phyloP scores from a whole-genome alignment of 2,113 vertebrate species.

The Tapirus terrestris region DNA sequence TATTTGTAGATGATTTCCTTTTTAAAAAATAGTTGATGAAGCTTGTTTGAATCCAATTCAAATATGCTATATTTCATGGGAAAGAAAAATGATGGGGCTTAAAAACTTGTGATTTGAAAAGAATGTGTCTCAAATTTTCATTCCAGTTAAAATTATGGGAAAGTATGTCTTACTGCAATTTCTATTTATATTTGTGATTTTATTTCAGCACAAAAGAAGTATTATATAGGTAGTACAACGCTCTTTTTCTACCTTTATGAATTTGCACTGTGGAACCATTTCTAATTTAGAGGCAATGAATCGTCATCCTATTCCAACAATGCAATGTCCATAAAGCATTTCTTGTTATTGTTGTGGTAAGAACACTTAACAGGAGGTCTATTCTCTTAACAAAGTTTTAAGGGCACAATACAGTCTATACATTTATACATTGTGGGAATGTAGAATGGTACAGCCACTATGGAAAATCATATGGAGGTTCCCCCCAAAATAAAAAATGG shows the following conservation, averaged over 20 bases:
- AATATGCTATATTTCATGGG: background rate
- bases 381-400: background rate
- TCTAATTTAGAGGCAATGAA: background rate
- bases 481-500: background rate
- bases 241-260: background rate
- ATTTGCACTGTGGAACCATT: background rate
- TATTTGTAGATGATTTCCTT: background rate
- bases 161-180: background rate
- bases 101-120: background rate
- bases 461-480: background rate
- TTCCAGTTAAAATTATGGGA: background rate
- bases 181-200: background rate
- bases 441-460: background rate
- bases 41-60: background rate
- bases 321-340: background rate
- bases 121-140: background rate
- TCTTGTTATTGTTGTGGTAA: background rate
- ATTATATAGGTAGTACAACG: background rate
- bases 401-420: background rate
- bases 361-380: background rate
- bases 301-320: background rate
- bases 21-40: background rate
- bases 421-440: background rate
- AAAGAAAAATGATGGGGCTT: background rate
- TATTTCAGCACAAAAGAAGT: background rate